A percentile compares a stretch with the other conserved stretches of the same genome.
These are phyloP conservation scores for Mesoligia furuncula DNA, from an alignment of 2,888 invertebrate genomes.

Conservation along the genomic window DNA sequence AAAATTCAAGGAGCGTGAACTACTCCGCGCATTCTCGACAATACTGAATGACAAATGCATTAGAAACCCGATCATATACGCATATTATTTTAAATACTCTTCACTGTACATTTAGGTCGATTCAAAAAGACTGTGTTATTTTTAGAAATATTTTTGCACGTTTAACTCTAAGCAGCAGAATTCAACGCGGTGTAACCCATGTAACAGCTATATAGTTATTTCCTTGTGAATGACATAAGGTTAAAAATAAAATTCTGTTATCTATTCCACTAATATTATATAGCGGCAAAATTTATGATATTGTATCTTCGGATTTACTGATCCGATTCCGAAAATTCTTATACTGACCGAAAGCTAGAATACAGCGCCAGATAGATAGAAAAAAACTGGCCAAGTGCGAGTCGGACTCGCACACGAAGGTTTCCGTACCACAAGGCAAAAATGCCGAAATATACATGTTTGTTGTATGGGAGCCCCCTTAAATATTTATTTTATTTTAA, in stretches of 20 bases:
- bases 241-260: neutral
- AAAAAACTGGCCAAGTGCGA: too few relatives aligned
- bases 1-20: constrained; percentile 51
- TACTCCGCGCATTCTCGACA: constrained; percentile 32
- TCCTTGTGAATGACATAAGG: neutral
- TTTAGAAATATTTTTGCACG: neutral
- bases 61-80: constrained; percentile 46
- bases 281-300: too few relatives aligned
- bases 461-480: too few relatives aligned
- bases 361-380: too few relatives aligned
- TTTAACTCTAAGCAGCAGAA: neutral
- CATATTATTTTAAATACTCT: constrained; percentile 40
- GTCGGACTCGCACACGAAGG: too few relatives aligned
- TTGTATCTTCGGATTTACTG: too few relatives aligned
- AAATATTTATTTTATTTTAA: too few relatives aligned
- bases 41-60: constrained; percentile 53
- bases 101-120: constrained; percentile 24
- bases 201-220: neutral
- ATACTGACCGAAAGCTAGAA: too few relatives aligned
- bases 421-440: too few relatives aligned
- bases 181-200: neutral
- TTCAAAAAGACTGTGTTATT: neutral
- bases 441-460: too few relatives aligned
- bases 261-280: too few relatives aligned
- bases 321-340: too few relatives aligned